phyloP scores from a whole-genome alignment of 92 coral and sea anemone genomes.

The Zoanthus gigantus region DNA sequence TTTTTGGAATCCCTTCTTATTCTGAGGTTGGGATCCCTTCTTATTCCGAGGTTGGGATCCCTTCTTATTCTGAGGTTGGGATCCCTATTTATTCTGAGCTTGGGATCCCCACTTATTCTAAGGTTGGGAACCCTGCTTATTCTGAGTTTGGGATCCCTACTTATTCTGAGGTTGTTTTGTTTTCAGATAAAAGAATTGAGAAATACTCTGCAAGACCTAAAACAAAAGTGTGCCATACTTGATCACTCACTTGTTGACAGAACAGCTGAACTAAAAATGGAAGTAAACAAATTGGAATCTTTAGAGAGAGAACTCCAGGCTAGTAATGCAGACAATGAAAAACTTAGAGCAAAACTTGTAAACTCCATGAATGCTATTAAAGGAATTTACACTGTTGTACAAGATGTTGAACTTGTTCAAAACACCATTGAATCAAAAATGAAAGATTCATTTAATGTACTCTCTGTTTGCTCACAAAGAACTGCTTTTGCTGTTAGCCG shows the following conservation, averaged over 20 bases:
- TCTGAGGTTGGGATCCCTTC: neutral
- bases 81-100: no score
- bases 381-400: conserved; percentile 48
- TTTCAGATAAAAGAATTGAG: conserved; percentile 71
- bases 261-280: conserved; percentile 86
- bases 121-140: neutral
- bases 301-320: conserved; percentile 64
- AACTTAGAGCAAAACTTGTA: conserved; percentile 46
- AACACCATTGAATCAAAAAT: conserved; percentile 45
- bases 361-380: conserved; percentile 34
- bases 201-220: conserved; percentile 58
- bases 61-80: neutral
- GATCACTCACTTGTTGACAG: conserved; percentile 78
- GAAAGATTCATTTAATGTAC: conserved; percentile 72
- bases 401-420: conserved; percentile 54
- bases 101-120: no score
- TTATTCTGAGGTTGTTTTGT: neutral
- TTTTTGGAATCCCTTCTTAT: neutral
- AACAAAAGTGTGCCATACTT: conserved; percentile 61
- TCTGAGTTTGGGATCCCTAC: neutral
- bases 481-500: conserved; percentile 87
- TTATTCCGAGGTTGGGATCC: neutral
- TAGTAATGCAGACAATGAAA: conserved; percentile 53
- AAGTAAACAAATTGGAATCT: conserved; percentile 61
- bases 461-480: conserved; percentile 80